phyloP scores from a whole-genome alignment of 2,797 vertebrate species.

The Pseudochromis fuscus region DNA sequence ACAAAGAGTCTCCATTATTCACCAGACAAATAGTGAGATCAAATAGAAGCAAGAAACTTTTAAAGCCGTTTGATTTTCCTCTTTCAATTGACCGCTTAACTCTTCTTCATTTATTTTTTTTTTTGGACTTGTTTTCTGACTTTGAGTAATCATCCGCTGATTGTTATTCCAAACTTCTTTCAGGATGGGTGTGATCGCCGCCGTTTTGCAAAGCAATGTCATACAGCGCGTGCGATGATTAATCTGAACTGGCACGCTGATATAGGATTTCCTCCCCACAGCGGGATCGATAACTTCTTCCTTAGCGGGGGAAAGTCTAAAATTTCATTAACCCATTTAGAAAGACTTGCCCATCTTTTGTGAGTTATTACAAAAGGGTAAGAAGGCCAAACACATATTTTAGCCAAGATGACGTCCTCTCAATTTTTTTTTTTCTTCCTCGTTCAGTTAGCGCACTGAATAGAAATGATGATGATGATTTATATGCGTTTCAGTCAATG shows the following conservation, averaged over 20 bases:
- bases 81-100: slow-evolving; percentile 53
- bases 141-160: slow-evolving; percentile 75
- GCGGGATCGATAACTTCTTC: slow-evolving; percentile 82
- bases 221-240: slow-evolving; percentile 79
- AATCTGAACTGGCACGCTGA: slow-evolving; percentile 81
- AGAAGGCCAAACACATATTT: slow-evolving; percentile 81
- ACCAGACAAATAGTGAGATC: slow-evolving; percentile 58
- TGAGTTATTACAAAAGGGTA: slow-evolving; percentile 85
- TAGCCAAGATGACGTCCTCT: slow-evolving; percentile 68
- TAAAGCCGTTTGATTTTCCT: slow-evolving; percentile 63
- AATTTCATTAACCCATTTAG: slow-evolving; percentile 88
- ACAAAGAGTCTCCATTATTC: slow-evolving; percentile 74
- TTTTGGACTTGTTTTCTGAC: slow-evolving; percentile 62
- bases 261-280: slow-evolving; percentile 83
- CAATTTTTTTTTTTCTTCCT: slow-evolving; percentile 50
- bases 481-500: slow-evolving; percentile 73
- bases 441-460: slow-evolving; percentile 58
- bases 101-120: slow-evolving; percentile 60
- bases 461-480: slow-evolving; percentile 77
- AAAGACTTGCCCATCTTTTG: slow-evolving; percentile 77
- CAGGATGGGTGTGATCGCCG: slow-evolving; percentile 71
- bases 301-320: slow-evolving; percentile 79
- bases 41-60: slow-evolving; percentile 69
- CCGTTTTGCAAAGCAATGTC: slow-evolving; percentile 76
- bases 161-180: slow-evolving; percentile 73